Evolutionary conservation across 1,140 invertebrate species (phyloP), one percentile per base, ranked within the genome.

Genomic region (Scaptomyza pallida): DNA sequence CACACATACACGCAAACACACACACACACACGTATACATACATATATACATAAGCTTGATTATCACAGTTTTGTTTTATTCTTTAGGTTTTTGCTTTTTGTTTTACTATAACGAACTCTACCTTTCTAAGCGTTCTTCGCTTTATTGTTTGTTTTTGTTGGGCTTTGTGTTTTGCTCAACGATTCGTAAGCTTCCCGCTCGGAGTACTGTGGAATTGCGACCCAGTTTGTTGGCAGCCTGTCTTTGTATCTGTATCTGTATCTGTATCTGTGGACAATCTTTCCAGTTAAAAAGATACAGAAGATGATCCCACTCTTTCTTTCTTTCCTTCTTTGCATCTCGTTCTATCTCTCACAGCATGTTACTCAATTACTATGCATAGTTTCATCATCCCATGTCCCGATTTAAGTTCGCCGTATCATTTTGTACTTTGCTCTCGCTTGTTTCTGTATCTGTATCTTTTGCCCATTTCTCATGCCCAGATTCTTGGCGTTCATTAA

Each of bases 401-500:
- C 15, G 33, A 37, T 37, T 35, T 19, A 16, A 16, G 15, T 21
- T 23, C 17, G 5, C 10, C 13, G 62, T 65, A 48, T 57, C 52
- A 56, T 56, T 52, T 40, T n/a, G n/a, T n/a, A n/a, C n/a, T n/a
- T n/a, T n/a, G n/a, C 5, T 26, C 23, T 26, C 5, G n/a, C n/a
- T n/a, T 5, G 23, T 57, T 44, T 12, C n/a, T 55, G 50, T 64
- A 45, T 64, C 55, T 67, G 62, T 33, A 48, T 37, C 43, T 56
- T 15, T 1, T n/a, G 12, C 9, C 17, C 59, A 63, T 69, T 71
- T 64, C 68, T 51, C 60, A 71, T 71, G 62, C 3, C 5, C 41
- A 70, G 43, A 30, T 65, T 57, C 44, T 65, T 44, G n/a, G 21
- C 48, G 56, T 67, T 78, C 79, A 83, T 83, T 83, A 83, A 83